phyloP scores from a whole-genome alignment of 2,797 vertebrate genomes.

The Lagothrix lagotricha region DNA sequence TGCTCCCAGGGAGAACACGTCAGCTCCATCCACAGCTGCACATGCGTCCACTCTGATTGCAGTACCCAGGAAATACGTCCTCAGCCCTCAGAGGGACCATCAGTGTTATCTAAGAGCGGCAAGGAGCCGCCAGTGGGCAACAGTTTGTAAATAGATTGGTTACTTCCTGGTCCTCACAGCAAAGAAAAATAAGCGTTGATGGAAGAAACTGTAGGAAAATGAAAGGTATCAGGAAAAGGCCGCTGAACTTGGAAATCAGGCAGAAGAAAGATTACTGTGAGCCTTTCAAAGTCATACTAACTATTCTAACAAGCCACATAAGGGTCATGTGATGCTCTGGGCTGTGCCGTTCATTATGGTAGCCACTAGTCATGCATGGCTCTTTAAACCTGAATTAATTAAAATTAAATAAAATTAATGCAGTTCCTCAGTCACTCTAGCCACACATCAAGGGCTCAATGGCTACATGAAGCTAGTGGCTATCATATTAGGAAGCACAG shows the following conservation, averaged over 20 bases:
- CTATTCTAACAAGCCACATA: not conserved
- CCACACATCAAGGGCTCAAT: not conserved
- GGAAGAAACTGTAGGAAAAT: not conserved
- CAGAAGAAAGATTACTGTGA: not conserved
- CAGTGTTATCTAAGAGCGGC: constrained; percentile 37
- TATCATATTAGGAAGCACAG: too few species aligned
- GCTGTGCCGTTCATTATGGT: not conserved
- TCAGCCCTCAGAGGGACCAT: constrained; percentile 27
- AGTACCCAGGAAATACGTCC: not conserved
- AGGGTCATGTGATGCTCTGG: not conserved
- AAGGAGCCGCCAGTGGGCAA: constrained; percentile 70
- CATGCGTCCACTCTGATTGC: not conserved
- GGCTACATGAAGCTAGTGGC: not conserved
- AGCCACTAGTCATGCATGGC: not conserved
- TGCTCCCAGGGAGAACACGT: not conserved
- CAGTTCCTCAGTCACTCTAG: not conserved
- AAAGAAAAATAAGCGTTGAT: not conserved
- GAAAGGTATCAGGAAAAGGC: not conserved
- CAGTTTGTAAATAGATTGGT: constrained; percentile 58
- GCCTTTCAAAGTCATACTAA: not conserved
- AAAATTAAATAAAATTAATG: constrained; percentile 25
- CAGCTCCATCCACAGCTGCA: not conserved
- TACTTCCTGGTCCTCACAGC: not conserved
- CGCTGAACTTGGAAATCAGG: not conserved
- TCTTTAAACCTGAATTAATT: not conserved